Evolutionary conservation across 2,888 invertebrate genomes (phyloP).

Genomic region (Drosophila tanythrix): DNA sequence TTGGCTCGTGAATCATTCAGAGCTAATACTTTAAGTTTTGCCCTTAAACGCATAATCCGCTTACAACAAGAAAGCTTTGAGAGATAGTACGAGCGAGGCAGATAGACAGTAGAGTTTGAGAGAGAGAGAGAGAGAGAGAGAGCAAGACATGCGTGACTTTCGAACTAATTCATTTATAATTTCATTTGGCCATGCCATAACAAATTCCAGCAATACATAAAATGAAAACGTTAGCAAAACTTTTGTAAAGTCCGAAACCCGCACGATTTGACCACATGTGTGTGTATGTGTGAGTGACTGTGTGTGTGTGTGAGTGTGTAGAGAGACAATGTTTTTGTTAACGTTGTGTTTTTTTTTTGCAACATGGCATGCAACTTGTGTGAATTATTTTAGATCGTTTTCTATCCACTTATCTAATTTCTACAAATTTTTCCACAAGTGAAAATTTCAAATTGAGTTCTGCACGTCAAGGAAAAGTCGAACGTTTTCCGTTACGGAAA

Average conservation of each 20-base stretch:
- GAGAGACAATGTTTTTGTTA: slow-evolving; percentile 62
- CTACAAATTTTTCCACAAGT: slow-evolving; percentile 8
- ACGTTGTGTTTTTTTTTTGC: slow-evolving; percentile 35
- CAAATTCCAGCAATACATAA: slow-evolving; percentile 51
- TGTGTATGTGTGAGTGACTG: slow-evolving; percentile 3
- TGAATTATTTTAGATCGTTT: slow-evolving; percentile 41
- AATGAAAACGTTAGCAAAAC: slow-evolving; percentile 67
- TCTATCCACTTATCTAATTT: slow-evolving; percentile 16
- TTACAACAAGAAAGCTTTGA: slow-evolving; percentile 22
- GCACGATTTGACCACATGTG: slow-evolving; percentile 27
- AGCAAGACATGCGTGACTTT: slow-evolving; percentile 50
- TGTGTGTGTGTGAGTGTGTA: slow-evolving; percentile 5
- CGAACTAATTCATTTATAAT: slow-evolving; percentile 70
- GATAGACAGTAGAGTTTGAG: background rate
- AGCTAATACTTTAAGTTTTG: slow-evolving; percentile 26
- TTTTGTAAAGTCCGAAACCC: slow-evolving; percentile 40
- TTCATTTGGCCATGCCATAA: slow-evolving; percentile 64
- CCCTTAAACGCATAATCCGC: slow-evolving; percentile 44
- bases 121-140: background rate
- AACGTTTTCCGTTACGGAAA: slow-evolving; percentile 51
- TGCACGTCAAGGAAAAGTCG: slow-evolving; percentile 43
- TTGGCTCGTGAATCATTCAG: slow-evolving; percentile 32
- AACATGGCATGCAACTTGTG: slow-evolving; percentile 53
- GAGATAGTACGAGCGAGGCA: background rate
- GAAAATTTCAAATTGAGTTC: slow-evolving; percentile 48